These are phyloP conservation scores for Ceyx margarethae DNA, from an alignment of 2,113 vertebrate genomes.

Conservation along the genomic window DNA sequence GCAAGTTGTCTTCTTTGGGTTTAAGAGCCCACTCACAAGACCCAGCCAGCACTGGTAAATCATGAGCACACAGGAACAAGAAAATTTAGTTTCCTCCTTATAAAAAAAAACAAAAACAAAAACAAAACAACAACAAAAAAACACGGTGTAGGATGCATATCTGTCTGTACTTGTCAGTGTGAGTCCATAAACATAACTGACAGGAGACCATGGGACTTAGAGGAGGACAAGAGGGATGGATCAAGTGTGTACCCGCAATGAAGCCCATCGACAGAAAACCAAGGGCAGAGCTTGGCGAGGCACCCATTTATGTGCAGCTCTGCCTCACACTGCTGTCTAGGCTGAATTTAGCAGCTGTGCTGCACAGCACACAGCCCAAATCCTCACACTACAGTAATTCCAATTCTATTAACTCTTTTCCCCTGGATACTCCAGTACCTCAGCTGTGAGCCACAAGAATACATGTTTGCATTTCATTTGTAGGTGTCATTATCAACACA, in stretches of 20 bases:
- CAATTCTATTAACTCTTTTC: not conserved
- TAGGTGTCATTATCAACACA: slow-evolving; percentile 71
- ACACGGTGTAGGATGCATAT: not conserved
- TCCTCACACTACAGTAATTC: not conserved
- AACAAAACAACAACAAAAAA: too few species aligned
- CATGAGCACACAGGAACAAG: accelerated
- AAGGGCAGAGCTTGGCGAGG: not conserved
- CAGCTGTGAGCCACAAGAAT: not conserved
- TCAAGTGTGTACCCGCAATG: not conserved
- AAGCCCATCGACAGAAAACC: not conserved
- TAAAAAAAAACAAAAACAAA: not conserved
- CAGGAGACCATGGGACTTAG: not conserved
- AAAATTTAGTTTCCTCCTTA: not conserved
- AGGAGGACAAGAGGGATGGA: not conserved
- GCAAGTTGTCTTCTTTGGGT: not conserved
- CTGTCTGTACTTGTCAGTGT: not conserved
- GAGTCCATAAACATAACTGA: not conserved
- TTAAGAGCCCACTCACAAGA: not conserved
- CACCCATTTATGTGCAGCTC: not conserved
- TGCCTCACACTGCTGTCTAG: not conserved
- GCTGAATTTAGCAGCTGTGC: not conserved
- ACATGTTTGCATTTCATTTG: slow-evolving; percentile 63
- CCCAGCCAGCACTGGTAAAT: not conserved
- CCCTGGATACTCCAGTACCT: not conserved
- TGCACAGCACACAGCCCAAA: not conserved